These are phyloP conservation scores for Nothocercus julius DNA, from an alignment of 2,113 vertebrate species.

Conservation along the genomic window DNA sequence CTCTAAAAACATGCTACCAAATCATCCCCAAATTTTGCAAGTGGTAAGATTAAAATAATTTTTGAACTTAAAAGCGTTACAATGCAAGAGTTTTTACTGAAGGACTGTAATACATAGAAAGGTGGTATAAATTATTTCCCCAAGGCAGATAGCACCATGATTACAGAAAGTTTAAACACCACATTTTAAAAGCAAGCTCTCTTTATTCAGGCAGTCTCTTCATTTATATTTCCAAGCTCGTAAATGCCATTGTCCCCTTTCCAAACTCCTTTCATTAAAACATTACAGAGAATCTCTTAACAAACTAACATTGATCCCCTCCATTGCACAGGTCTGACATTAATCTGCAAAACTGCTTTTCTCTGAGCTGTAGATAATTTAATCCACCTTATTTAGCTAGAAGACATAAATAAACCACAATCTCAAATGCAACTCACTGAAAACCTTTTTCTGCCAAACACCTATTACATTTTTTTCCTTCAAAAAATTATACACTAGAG, in stretches of 20 bases:
- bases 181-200: neutral
- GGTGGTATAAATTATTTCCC: neutral
- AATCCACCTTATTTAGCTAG: neutral
- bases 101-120: neutral
- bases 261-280: neutral
- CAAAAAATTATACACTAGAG: neutral
- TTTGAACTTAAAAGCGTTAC: neutral
- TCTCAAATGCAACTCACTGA: neutral
- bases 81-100: neutral
- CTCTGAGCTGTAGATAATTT: neutral
- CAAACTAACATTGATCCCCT: constrained; percentile 25
- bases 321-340: neutral
- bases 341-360: constrained; percentile 9
- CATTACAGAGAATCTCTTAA: neutral
- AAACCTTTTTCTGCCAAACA: neutral
- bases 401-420: constrained; percentile 19
- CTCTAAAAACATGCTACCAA: neutral
- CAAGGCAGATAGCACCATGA: neutral
- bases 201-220: neutral
- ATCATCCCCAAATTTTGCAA: neutral
- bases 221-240: neutral
- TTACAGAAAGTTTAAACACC: neutral
- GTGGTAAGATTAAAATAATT: neutral
- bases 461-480: neutral
- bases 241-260: neutral